Base-by-base conservation (phyloP, 2,113 vertebrate genomes). In the Pseudorasbora parva region DNA sequence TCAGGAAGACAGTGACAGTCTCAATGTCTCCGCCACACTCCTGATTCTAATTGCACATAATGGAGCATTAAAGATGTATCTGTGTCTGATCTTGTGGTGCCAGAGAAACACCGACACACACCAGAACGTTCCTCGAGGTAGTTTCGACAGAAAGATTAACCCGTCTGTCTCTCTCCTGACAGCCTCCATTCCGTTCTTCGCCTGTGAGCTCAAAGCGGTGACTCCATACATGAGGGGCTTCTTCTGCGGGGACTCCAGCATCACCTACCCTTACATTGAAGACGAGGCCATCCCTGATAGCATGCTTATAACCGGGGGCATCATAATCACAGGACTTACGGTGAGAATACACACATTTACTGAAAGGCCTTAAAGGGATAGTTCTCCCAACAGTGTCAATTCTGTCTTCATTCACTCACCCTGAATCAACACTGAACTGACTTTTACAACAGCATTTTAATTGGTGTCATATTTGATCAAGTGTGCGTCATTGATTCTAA, bases 101-200 rank as follows among this genome's bases (percentile, higher is more conserved):
- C 47, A 3, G 3, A 82, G 49, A 82, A 69, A 72, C 68, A 23
- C 8, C 21, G 21, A 45, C 10, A 69, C 19, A 43, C 8, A 17
- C 60, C 17, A 56, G 21, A 69, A 69, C 60, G 8, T 81, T 81
- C n/a, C 27, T 69, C 30, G 6, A 37, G 60, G 17, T 81, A 37
- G 19, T 81, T 81, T 54, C 12, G 5, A 54, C 33, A 41, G 9
- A 59, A 51, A 57, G 0, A 43, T 25, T 69, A 80, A 41, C 60
- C 79, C 72, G 81, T 76, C 87, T 91, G 89, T 90, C 11, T 85
- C 86, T 88, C 80, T 88, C 37, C 87, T 84, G 72, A 88, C 91
- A 95, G 95, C 94, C 78, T 95, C 94, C 82, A 91, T 95, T 80
- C 95, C 95, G 37, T 95, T 95, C 90, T 90, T 94, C 81, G 93